phyloP scores from a whole-genome alignment of 2,888 invertebrate species.

The Lasioglossum leucozonium region DNA sequence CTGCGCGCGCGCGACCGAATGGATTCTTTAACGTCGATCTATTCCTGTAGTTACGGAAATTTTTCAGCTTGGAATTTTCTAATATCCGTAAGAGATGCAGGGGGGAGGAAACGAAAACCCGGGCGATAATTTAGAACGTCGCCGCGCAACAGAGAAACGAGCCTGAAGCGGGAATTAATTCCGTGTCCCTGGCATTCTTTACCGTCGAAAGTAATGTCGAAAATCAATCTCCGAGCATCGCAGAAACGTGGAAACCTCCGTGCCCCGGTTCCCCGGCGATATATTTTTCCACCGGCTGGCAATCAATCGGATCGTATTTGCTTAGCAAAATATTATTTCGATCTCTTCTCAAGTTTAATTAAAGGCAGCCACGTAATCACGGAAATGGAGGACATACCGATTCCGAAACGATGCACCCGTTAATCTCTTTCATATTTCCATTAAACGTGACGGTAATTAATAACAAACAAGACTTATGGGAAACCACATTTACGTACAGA shows the following conservation, averaged over 20 bases:
- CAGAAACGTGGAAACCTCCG: background rate
- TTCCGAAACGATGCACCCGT: no score
- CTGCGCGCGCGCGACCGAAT: background rate
- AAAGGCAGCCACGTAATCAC: background rate
- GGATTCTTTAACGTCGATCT: background rate
- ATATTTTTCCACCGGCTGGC: conserved; percentile 25
- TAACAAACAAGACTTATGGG: background rate
- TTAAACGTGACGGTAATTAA: background rate
- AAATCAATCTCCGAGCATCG: conserved; percentile 45
- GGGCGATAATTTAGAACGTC: conserved; percentile 15
- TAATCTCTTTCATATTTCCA: background rate
- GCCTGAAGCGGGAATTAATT: conserved; percentile 46
- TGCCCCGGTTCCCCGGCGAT: conserved; percentile 10
- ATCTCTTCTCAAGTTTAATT: conserved; percentile 23
- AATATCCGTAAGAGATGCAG: conserved; percentile 13
- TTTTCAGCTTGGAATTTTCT: conserved; percentile 30
- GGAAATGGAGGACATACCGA: background rate
- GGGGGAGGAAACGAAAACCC: background rate
- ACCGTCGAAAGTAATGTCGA: conserved; percentile 46
- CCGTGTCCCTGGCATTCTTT: conserved; percentile 44
- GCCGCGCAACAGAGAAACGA: conserved; percentile 14
- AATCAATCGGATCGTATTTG: conserved; percentile 13
- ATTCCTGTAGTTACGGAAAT: background rate
- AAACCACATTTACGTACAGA: background rate
- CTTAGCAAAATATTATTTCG: conserved; percentile 18